phyloP scores from a whole-genome alignment of 2,888 invertebrate genomes.

The Microchrysa polita region DNA sequence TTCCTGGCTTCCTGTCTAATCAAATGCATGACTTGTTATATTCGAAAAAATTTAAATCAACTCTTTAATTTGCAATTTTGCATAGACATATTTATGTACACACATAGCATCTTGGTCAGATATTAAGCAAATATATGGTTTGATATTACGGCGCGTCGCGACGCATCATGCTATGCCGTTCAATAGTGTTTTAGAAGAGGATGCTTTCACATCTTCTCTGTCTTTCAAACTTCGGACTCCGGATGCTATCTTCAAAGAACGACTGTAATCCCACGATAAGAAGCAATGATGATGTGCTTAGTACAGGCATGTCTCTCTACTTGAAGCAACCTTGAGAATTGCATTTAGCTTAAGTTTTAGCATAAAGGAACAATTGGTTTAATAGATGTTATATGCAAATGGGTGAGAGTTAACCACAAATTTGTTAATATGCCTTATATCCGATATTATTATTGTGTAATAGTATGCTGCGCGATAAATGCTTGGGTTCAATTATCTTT shows the following conservation, averaged over 20 bases:
- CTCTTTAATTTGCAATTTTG: constrained; percentile 2
- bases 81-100: too few relatives aligned
- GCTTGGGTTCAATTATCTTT: too few relatives aligned
- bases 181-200: constrained; percentile 5
- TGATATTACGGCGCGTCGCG: too few relatives aligned
- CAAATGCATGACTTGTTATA: constrained; percentile 43
- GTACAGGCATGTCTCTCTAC: constrained; percentile 8
- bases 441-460: too few relatives aligned
- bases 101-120: not conserved
- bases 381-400: not conserved
- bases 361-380: not conserved
- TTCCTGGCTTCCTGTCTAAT: constrained; percentile 37
- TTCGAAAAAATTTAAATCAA: constrained; percentile 42
- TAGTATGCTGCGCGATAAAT: too few relatives aligned
- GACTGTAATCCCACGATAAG: constrained; percentile 29
- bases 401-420: not conserved
- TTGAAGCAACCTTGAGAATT: constrained; percentile 37
- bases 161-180: not conserved
- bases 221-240: constrained; percentile 36
- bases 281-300: constrained; percentile 1
- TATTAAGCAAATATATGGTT: constrained; percentile 3
- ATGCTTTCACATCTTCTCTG: not conserved
- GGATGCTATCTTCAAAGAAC: constrained; percentile 37
- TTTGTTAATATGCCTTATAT: not conserved
- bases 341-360: constrained; percentile 9